Base-by-base conservation (phyloP, 2,888 invertebrate species). In the Xanthorhoe designata region DNA sequence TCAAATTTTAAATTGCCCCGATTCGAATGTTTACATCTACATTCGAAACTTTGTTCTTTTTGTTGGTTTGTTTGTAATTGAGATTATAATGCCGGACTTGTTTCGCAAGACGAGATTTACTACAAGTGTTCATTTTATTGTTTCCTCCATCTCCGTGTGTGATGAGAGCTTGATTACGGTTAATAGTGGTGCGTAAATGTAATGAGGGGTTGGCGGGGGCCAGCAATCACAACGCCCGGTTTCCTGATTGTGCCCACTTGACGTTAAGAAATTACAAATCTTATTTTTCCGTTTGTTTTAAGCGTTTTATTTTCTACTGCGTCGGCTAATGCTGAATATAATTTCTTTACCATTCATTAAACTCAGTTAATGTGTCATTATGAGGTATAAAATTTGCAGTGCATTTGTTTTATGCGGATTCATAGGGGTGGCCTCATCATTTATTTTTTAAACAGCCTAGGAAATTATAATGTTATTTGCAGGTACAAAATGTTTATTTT, bases 151-250 rank as follows among this genome's bases (percentile, higher is more conserved):
- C 80, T 85, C 81, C 86, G 87, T 91, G 85, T 90, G 88, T 89
- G 91, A 87, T 89, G 89, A 84, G 80, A 84, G 83, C 73, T 88
- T 87, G 89, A 91, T 91, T 91, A 85, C 77, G 81, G 77, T 82
- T 91, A 91, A 91, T 91, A 84, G 84, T 86, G 82, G 87, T 80
- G 87, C 82, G 87, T 90, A 90, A 89, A 90, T 81, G 78, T 92
- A 92, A 92, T 92, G 82, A 89, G 85, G 85, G 90, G 86, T 86
- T 88, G 86, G 62, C 78, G 76, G 78, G 78, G 80, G 76, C 79
- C 75, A 74, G 86, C 84, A 90, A 89, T 90, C 87, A 81, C 80
- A 79, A 78, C 73, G 75, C 64, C 38, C 74, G 78, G 74, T 82
- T 89, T 89, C 87, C 88, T 89, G 83, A 87, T 86, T 89, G 81